These are phyloP conservation scores for Drosophila nikananu DNA, from an alignment of 1,140 invertebrate species.

Conservation along the genomic window DNA sequence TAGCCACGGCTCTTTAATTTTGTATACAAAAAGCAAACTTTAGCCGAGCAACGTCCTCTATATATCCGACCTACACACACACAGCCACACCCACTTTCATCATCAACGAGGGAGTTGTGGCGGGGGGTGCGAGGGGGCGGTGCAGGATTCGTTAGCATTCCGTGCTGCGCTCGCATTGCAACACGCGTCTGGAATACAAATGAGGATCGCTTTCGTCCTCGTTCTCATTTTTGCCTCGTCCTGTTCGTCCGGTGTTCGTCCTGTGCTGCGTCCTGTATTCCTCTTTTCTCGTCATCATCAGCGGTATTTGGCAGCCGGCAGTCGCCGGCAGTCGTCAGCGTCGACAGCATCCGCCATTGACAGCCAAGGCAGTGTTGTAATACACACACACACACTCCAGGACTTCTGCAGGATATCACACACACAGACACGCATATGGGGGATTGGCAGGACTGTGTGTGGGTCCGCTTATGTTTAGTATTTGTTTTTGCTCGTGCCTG, in stretches of 20 bases:
- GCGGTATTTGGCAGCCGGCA: constrained; percentile 51
- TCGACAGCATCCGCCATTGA: constrained; percentile 77
- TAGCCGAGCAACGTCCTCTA: constrained; percentile 47
- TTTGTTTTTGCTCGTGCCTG: constrained; percentile 68
- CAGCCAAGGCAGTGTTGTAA: constrained; percentile 56
- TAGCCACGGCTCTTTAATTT: constrained; percentile 58
- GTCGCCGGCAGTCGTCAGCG: constrained; percentile 49
- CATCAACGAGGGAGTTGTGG: constrained; percentile 37
- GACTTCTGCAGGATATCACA: constrained; percentile 26
- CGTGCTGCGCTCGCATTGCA: constrained; percentile 61
- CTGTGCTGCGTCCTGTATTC: constrained; percentile 19
- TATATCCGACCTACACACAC: constrained; percentile 70
- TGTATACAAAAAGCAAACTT: constrained; percentile 51
- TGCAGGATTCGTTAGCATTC: constrained; percentile 72
- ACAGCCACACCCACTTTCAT: constrained; percentile 73
- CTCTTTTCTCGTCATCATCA: constrained; percentile 50
- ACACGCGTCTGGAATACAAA: constrained; percentile 84
- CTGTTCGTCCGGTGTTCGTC: constrained; percentile 45
- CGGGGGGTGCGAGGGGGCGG: constrained; percentile 17
- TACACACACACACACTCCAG: constrained; percentile 25
- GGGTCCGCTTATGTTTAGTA: constrained; percentile 68
- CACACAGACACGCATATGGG: constrained; percentile 26
- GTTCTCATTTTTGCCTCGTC: constrained; percentile 50
- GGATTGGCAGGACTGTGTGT: constrained; percentile 41
- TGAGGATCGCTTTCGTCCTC: constrained; percentile 82